Conservation (phyloP, 1,140 invertebrate species). For the Bombus huntii region DNA sequence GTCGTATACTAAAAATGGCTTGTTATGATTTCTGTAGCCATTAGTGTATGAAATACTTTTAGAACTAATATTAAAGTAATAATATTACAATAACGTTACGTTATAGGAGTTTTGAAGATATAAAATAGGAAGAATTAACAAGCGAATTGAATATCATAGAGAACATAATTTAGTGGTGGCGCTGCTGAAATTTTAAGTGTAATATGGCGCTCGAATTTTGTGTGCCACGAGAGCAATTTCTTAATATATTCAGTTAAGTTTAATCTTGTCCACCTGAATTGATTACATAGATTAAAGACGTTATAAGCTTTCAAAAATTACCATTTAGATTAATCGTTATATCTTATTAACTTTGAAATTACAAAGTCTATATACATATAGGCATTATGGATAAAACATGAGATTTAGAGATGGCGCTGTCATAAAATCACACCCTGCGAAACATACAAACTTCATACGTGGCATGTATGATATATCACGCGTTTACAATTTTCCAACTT, state of each 20-base stretch:
- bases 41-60: neutral
- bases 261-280: neutral
- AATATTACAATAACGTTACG: neutral
- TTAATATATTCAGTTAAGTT: neutral
- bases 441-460: neutral
- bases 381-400: neutral
- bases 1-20: neutral
- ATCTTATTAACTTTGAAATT: neutral
- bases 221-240: neutral
- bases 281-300: no score
- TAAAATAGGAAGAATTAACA: neutral
- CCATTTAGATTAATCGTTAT: neutral
- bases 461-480: neutral
- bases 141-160: neutral
- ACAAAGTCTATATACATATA: neutral
- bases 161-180: neutral
- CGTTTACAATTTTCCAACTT: neutral
- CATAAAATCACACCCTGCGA: neutral
- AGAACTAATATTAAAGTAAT: neutral
- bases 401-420: conserved; percentile 1
- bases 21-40: neutral
- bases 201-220: neutral
- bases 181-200: neutral
- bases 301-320: neutral
- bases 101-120: neutral